Conservation (phyloP, 2,797 vertebrate genomes). For the Peromyscus melanophrys region DNA sequence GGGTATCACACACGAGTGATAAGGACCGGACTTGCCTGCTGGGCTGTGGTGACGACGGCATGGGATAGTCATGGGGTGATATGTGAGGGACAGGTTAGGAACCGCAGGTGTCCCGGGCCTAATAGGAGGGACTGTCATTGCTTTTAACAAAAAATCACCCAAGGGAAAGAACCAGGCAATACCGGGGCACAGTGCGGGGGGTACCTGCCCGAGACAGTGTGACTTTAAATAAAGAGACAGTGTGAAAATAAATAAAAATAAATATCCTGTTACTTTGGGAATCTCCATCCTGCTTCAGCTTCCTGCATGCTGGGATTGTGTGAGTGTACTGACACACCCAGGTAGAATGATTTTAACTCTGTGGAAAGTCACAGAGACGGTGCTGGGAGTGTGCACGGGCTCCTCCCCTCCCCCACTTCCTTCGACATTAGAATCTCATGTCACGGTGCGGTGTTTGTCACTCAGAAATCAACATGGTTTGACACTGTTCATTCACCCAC, state of each 20-base stretch:
- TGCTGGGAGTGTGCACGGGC: background rate
- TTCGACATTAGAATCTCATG: background rate
- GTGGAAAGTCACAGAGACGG: background rate
- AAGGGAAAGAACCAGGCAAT: background rate
- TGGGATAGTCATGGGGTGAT: fast-evolving
- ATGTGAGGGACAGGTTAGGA: background rate
- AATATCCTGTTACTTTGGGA: background rate
- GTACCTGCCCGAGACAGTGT: background rate
- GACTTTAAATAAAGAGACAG: background rate
- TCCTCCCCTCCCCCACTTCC: too few species aligned
- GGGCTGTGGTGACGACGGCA: background rate
- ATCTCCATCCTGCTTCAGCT: background rate
- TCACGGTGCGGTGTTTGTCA: too few species aligned
- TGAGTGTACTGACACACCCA: too few species aligned
- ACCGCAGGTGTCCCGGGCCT: background rate
- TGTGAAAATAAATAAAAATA: background rate
- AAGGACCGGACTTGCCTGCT: fast-evolving
- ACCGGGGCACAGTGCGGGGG: fast-evolving
- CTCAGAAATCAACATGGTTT: background rate
- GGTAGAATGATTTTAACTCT: background rate
- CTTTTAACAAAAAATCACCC: background rate
- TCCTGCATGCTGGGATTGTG: background rate
- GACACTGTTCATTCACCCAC: background rate
- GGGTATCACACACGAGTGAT: too few species aligned
- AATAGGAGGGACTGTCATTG: background rate